Conservation (phyloP, 1,140 invertebrate genomes). For the Delia radicum region DNA sequence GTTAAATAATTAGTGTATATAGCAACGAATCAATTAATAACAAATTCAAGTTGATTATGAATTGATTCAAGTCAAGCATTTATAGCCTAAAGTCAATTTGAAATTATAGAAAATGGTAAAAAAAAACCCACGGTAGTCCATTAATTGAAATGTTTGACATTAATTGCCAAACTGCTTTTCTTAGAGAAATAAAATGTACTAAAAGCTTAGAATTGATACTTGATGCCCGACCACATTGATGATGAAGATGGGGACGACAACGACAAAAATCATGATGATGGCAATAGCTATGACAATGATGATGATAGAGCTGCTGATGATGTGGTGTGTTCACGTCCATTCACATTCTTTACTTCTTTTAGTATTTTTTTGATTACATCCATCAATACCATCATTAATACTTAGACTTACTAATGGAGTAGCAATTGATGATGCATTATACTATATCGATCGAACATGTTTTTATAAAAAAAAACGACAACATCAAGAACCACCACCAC, state of each 20-base stretch:
- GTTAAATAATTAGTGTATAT: too few relatives aligned
- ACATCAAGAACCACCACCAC: not conserved
- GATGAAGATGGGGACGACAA: not conserved
- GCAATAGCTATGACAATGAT: not conserved
- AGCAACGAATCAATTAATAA: not conserved
- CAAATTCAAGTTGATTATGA: not conserved
- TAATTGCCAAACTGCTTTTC: constrained; percentile 5
- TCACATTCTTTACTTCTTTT: not conserved
- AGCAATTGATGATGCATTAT: constrained; percentile 8
- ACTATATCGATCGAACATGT: not conserved
- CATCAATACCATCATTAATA: not conserved
- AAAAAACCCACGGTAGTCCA: not conserved
- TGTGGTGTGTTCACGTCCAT: not conserved
- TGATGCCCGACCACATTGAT: not conserved
- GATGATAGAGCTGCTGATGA: not conserved
- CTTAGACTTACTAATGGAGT: not conserved
- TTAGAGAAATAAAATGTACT: not conserved
- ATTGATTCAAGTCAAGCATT: not conserved
- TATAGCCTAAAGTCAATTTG: not conserved
- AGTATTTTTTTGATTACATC: not conserved
- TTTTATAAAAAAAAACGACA: not conserved
- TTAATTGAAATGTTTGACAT: constrained; percentile 15
- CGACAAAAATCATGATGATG: not conserved
- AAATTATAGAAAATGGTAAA: not conserved
- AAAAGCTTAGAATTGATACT: not conserved